A percentile compares a stretch with the other conserved stretches of the same genome.
Conservation (phyloP, 2,888 invertebrate species). For the Trichopria drosophilae region DNA sequence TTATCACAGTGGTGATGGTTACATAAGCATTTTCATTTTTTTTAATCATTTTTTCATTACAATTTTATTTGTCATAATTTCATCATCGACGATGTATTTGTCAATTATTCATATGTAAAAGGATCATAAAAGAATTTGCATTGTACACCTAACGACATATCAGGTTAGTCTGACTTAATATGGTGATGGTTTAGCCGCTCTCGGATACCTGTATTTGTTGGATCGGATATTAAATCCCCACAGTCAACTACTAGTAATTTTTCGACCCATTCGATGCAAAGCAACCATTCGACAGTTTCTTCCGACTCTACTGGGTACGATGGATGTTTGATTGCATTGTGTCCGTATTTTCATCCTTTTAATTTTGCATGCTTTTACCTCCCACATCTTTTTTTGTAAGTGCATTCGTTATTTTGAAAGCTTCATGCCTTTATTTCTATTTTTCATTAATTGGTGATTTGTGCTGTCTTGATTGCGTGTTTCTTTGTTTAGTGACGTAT, state of each 20-base stretch:
- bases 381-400: not conserved
- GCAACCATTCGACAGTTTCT: constrained; percentile 57
- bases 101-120: too few relatives aligned
- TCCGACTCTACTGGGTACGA: constrained; percentile 57
- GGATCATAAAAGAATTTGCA: too few relatives aligned
- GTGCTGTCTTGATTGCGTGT: constrained; percentile 10
- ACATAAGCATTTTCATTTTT: too few relatives aligned
- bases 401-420: not conserved
- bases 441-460: too few relatives aligned
- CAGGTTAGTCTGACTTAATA: constrained; percentile 27
- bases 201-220: constrained; percentile 75
- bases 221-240: constrained; percentile 64
- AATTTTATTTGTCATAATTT: too few relatives aligned
- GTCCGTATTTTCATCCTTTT: too few relatives aligned
- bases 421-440: too few relatives aligned
- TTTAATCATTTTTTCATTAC: too few relatives aligned
- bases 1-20: too few relatives aligned
- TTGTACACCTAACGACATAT: too few relatives aligned
- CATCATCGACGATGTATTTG: too few relatives aligned
- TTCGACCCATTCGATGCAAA: constrained; percentile 56
- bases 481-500: not conserved
- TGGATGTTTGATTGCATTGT: too few relatives aligned
- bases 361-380: not conserved
- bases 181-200: constrained; percentile 68
- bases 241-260: constrained; percentile 60